A percentile compares a stretch with the other conserved stretches of the same genome.
Evolutionary conservation across 2,797 vertebrate genomes (phyloP).

Genomic region (Gambusia yucatana): DNA sequence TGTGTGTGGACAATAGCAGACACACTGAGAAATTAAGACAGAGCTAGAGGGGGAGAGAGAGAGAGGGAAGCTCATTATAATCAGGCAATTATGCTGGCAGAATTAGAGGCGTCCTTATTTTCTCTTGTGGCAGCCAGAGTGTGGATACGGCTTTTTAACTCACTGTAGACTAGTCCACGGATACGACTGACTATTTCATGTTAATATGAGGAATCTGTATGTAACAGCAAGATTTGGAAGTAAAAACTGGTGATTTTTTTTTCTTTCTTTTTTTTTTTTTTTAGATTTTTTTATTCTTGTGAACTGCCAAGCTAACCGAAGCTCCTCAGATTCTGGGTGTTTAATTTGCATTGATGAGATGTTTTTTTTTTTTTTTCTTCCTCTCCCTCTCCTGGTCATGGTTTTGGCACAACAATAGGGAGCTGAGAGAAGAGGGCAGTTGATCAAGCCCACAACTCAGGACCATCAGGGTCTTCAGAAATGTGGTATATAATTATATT

Average conservation of each 20-base stretch:
- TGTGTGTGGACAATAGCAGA: slow-evolving; percentile 45
- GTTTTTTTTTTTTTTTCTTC: slow-evolving; percentile 64
- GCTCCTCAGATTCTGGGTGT: slow-evolving; percentile 80
- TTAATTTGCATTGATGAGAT: slow-evolving; percentile 91
- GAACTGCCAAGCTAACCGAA: slow-evolving; percentile 63
- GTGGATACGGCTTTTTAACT: slow-evolving; percentile 67
- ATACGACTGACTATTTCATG: slow-evolving; percentile 71
- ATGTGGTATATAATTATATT: slow-evolving; percentile 62
- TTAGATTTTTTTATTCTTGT: slow-evolving; percentile 55
- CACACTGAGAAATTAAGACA: slow-evolving; percentile 77
- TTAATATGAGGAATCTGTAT: slow-evolving; percentile 75
- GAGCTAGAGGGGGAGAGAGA: slow-evolving; percentile 60
- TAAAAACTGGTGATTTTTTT: slow-evolving; percentile 74
- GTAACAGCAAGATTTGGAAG: slow-evolving; percentile 81
- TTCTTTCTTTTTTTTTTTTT: slow-evolving; percentile 19
- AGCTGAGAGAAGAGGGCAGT: slow-evolving; percentile 59
- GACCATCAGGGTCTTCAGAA: slow-evolving; percentile 57
- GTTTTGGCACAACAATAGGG: slow-evolving; percentile 59
- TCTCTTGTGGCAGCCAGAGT: slow-evolving; percentile 73
- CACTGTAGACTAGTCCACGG: slow-evolving; percentile 73
- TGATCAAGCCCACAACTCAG: slow-evolving; percentile 60
- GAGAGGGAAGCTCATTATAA: slow-evolving; percentile 78
- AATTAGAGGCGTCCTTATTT: slow-evolving; percentile 81
- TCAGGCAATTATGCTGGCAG: slow-evolving; percentile 82
- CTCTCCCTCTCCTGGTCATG: slow-evolving; percentile 50